Base-by-base conservation (phyloP, 2,113 vertebrate species). In the Sorex fumeus region DNA sequence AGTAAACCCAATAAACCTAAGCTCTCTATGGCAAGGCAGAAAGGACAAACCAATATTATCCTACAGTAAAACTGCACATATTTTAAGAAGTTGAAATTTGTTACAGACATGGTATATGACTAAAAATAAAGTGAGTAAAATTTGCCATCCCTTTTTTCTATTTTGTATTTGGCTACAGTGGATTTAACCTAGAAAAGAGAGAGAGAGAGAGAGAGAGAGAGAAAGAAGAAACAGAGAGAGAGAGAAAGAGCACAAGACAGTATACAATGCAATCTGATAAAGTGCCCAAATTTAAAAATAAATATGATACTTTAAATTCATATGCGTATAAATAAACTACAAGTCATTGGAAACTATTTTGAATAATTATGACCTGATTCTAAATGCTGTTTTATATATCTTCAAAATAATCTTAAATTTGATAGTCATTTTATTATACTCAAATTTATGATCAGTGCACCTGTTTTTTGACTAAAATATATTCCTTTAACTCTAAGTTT, bases 381-480 rank as follows among this genome's bases (percentile, higher is more conserved):
- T 30, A 43, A 50, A 82, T 72, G 53, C 64, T 47, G 0, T 27
- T 34, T 45, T 6, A 11, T 81, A 1, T 60, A 32, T 28, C 50
- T 81, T 2, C 11, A 84, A 57, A 72, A 40, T 40, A 40, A 40
- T 77, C 6, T 72, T 70, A 71, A 23, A 84, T 93, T 91, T 77
- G 74, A 53, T 74, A 78, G 18, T 50, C 3, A 3, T 43, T 88
- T 81, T 12, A 13, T 3, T 47, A 6, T 70, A 27, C 3, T 62
- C 1, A 86, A 25, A 45, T 16, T 93, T 32, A 81, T 30, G 1
- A 85, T 23, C n/a, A 84, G 16, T 50, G 32, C 2, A 50, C 87
- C 50, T 83, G 2, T 36, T 16, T 50, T 2, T 77, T 77, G 7
- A 40, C 78, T 72, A 28, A 81, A 77, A 36, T 1, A 40, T 85